Percentiles rank a stretch among this genome's conserved stretches.
These are phyloP conservation scores for Stegostoma tigrinum DNA, from an alignment of 2,113 vertebrate genomes.

Conservation along the genomic window DNA sequence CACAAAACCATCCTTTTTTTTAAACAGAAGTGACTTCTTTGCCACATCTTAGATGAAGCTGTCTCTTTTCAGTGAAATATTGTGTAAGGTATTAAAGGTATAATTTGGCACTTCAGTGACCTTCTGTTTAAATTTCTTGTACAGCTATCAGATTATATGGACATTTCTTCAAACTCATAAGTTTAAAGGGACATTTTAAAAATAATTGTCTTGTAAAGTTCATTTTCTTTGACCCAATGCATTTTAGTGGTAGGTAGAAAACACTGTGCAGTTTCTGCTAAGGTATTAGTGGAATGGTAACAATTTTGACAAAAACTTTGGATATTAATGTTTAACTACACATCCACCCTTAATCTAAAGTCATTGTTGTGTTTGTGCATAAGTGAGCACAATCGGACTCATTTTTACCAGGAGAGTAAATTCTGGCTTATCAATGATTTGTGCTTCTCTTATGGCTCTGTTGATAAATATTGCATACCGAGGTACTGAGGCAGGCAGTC, in stretches of 20 bases:
- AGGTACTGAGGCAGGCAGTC: not conserved
- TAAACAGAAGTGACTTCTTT: no score
- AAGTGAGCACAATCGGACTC: not conserved
- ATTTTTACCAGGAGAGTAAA: not conserved
- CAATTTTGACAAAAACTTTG: not conserved
- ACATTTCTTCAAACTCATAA: no score
- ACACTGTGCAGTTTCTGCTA: not conserved
- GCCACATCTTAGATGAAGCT: no score
- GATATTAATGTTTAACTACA: not conserved
- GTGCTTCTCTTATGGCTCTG: not conserved
- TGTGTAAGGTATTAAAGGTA: no score
- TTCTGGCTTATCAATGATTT: not conserved
- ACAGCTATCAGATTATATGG: no score
- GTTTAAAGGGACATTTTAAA: no score
- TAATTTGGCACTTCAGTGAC: no score
- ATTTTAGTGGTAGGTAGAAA: not conserved
- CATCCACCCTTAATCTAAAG: not conserved
- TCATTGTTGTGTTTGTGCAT: not conserved
- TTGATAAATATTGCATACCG: not conserved
- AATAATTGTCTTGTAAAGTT: no score
- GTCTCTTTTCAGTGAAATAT: no score
- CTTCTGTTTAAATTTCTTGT: no score
- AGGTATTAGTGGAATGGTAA: not conserved
- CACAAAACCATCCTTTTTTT: no score
- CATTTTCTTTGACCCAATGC: not conserved